phyloP scores from a whole-genome alignment of 2,797 vertebrate species.

The Takifugu rubripes region DNA sequence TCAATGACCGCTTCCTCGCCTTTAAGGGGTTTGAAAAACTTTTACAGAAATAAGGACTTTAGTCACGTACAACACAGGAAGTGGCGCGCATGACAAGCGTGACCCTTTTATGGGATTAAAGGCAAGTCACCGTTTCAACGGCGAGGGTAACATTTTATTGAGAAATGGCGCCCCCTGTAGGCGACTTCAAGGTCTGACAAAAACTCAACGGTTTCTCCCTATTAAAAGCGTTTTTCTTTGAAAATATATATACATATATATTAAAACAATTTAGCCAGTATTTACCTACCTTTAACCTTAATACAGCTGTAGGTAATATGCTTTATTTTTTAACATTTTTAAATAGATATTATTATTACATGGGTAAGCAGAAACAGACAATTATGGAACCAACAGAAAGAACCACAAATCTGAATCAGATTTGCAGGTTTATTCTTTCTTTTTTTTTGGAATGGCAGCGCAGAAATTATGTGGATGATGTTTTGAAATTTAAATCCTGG shows the following conservation, averaged over 20 bases:
- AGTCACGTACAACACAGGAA: conserved; percentile 14
- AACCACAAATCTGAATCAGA: too few species aligned
- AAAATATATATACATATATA: too few species aligned
- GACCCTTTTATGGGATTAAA: background rate
- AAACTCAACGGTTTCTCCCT: too few species aligned
- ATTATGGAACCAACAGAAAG: too few species aligned
- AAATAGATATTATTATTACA: too few species aligned
- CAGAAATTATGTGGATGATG: too few species aligned
- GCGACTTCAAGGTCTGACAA: background rate
- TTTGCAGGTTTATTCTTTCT: too few species aligned
- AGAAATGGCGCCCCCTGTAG: conserved; percentile 55
- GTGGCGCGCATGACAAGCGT: conserved; percentile 1
- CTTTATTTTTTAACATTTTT: too few species aligned
- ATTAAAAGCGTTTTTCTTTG: too few species aligned
- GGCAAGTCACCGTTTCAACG: background rate
- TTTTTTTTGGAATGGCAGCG: too few species aligned
- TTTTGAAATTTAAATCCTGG: too few species aligned
- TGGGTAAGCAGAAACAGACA: too few species aligned
- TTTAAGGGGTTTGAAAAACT: conserved; percentile 12
- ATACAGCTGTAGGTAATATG: background rate
- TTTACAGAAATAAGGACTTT: conserved; percentile 29
- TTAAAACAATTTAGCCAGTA: background rate
- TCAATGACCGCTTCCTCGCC: conserved; percentile 9
- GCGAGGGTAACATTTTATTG: conserved; percentile 8
- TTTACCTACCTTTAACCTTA: background rate